Evolutionary conservation across 1,140 invertebrate species (phyloP).

Genomic region (Penaeus vannamei): DNA sequence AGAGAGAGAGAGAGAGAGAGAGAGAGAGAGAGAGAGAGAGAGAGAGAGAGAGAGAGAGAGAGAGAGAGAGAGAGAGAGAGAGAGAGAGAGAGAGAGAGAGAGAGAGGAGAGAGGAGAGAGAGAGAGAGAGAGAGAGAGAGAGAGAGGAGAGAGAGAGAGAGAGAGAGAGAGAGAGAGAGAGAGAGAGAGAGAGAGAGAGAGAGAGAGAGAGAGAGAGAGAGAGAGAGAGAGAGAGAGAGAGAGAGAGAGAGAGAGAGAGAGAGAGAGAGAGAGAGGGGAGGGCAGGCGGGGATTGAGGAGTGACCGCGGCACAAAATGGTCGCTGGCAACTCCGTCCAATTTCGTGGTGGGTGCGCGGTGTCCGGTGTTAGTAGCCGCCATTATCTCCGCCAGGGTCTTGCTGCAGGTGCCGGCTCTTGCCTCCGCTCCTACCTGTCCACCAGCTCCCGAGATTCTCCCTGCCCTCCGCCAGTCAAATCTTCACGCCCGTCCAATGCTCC

Average conservation of each 20-base stretch:
- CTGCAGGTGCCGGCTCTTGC: too few relatives aligned
- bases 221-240: neutral
- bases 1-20: conserved; percentile 8
- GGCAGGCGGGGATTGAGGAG: neutral
- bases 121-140: neutral
- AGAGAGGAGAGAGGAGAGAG: neutral
- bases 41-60: neutral
- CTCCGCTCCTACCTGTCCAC: too few relatives aligned
- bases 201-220: neutral
- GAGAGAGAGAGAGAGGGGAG: neutral
- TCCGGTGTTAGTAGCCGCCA: too few relatives aligned
- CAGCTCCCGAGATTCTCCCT: too few relatives aligned
- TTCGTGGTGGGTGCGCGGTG: too few relatives aligned
- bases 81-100: neutral
- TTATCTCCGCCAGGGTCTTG: too few relatives aligned
- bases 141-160: conserved; percentile 10
- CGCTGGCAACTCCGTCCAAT: too few relatives aligned
- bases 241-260: neutral
- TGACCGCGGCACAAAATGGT: neutral
- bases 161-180: neutral
- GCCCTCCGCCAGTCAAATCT: too few relatives aligned
- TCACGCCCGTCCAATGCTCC: too few relatives aligned
- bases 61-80: neutral
- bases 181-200: neutral
- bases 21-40: neutral